A percentile compares a stretch with the other conserved stretches of the same genome.
phyloP scores from a whole-genome alignment of 2,113 vertebrate species.

The Clupea harengus region DNA sequence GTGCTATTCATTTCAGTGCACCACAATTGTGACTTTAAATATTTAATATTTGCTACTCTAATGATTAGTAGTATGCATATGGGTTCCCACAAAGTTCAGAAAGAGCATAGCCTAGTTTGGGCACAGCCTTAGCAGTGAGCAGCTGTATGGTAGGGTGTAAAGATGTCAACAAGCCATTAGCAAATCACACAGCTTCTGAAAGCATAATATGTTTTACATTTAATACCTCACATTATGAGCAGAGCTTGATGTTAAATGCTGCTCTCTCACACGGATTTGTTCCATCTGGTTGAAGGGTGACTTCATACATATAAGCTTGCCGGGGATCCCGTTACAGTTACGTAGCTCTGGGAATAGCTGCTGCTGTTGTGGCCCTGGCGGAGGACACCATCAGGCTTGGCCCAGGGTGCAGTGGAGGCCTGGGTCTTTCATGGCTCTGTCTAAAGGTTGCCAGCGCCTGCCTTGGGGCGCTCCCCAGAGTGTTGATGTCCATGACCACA shows the following conservation, averaged over 20 bases:
- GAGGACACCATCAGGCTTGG: not conserved
- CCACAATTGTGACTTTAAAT: not conserved
- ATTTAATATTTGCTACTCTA: not conserved
- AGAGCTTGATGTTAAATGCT: not conserved
- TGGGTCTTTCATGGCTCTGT: not conserved
- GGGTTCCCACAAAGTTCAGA: not conserved
- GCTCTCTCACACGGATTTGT: conserved; percentile 2
- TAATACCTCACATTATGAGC: conserved; percentile 9
- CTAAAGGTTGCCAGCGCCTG: not conserved
- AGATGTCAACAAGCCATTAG: conserved; percentile 1
- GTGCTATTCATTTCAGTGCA: not conserved
- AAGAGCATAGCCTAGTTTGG: not conserved
- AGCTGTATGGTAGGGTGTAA: not conserved
- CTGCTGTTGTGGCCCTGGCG: not conserved
- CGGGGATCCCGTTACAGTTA: not conserved
- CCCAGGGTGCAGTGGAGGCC: not conserved
- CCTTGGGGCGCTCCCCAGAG: not conserved
- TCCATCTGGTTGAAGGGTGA: conserved; percentile 8
- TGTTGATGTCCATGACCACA: not conserved
- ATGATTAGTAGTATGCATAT: not conserved
- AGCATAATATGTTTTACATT: not conserved
- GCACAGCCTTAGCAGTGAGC: not conserved
- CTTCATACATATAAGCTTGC: not conserved
- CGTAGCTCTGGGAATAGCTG: not conserved
- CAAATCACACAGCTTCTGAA: conserved; percentile 4